Base-by-base conservation (phyloP, 2,797 vertebrate genomes). In the Melanogrammus aeglefinus region DNA sequence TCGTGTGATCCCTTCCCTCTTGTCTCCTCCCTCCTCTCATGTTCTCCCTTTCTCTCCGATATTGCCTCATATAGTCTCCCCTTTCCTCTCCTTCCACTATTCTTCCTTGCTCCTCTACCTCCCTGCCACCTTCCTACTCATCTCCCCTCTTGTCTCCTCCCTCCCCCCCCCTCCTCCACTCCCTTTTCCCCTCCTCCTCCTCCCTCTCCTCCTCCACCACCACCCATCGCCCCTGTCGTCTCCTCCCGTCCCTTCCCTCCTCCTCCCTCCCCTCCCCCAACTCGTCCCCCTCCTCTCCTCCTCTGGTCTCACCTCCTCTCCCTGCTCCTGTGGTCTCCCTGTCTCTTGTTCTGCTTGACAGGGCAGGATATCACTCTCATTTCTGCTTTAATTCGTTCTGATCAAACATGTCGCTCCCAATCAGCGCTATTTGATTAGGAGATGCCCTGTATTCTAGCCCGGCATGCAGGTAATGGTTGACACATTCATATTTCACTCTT, bases 331-430 rank as follows among this genome's bases (percentile, higher is more conserved):
- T 21, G 21, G 21, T 41, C 77, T 57, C 18, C 80, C 86, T 81
- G 47, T 87, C 81, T 78, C 72, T 38, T 86, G 87, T 86, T 90
- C 80, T 89, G 91, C 90, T 88, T 88, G 91, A 91, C 90, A 87
- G 91, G 84, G 88, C 91, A 89, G 89, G 89, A 91, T 93, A 92
- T 92, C 89, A 78, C 79, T 88, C 87, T 92, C 88, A 91, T 93
- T 92, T 92, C 87, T 89, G 88, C 90, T 91, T 91, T 94, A 92
- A 92, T 93, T 94, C 86, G 13, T 89, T 92, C 87, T 90, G 91
- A 92, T 93, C 91, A 91, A 92, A 92, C 89, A 90, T 88, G 92
- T 93, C 91, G 86, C 91, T 93, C 88, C 91, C 90, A 93, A 91
- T 93, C 90, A 91, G 83, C 84, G 84, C 80, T 27, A 72, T 90